phyloP scores from a whole-genome alignment of 2,797 vertebrate species.

The Pelobates cultripes region DNA sequence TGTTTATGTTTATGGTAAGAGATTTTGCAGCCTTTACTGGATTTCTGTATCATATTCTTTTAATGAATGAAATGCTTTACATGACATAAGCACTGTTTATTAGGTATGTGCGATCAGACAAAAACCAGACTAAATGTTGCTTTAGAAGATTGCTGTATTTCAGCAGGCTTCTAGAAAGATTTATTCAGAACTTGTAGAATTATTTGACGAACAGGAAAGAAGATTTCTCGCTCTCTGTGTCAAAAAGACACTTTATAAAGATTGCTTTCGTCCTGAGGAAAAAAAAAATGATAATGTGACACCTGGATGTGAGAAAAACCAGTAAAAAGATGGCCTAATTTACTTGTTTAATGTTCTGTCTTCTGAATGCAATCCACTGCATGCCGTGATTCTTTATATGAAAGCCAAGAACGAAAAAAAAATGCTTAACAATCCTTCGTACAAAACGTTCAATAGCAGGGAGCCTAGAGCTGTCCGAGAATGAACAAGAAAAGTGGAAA shows the following conservation, averaged over 20 bases:
- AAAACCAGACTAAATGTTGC: conserved; percentile 65
- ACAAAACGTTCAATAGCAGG: conserved; percentile 8
- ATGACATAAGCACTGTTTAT: too few species aligned
- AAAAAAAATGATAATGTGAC: conserved; percentile 37
- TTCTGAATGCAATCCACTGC: background rate
- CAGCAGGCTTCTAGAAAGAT: background rate
- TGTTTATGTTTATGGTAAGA: too few species aligned
- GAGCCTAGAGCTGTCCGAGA: background rate
- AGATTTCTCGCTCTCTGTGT: conserved; percentile 13
- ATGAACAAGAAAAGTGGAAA: background rate
- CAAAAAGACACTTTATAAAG: conserved; percentile 21
- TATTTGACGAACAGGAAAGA: background rate
- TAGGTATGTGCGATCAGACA: conserved; percentile 58
- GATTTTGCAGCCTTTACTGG: too few species aligned
- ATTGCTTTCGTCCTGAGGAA: conserved; percentile 25
- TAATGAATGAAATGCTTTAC: too few species aligned
- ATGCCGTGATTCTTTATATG: background rate
- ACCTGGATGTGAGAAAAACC: conserved; percentile 21
- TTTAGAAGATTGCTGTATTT: background rate
- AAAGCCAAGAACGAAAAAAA: conserved; percentile 21
- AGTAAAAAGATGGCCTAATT: conserved; percentile 31
- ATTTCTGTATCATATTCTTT: too few species aligned
- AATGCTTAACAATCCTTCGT: conserved; percentile 28
- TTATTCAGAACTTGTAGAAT: background rate
- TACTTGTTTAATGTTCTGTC: conserved; percentile 16